These are phyloP conservation scores for Tragelaphus oryx DNA, from an alignment of 2,797 vertebrate species.

Conservation along the genomic window DNA sequence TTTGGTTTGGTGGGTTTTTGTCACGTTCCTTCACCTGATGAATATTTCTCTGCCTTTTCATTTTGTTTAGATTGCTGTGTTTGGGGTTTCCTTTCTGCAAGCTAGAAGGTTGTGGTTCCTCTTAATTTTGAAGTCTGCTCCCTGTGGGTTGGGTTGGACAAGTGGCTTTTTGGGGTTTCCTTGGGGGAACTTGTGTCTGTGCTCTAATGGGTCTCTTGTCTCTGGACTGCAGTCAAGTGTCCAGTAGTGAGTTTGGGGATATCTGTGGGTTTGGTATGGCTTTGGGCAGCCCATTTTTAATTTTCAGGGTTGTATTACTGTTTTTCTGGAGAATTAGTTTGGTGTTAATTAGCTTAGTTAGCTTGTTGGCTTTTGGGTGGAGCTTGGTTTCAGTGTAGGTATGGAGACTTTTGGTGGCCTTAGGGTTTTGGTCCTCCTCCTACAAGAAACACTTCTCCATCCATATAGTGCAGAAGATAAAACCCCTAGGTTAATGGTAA, in stretches of 20 bases:
- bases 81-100: neutral
- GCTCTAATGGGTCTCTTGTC: neutral
- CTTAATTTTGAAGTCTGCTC: neutral
- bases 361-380: neutral
- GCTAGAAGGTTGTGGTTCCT: neutral
- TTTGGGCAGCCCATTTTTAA: neutral
- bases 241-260: neutral
- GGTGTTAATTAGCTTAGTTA: neutral
- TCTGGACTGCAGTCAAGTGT: neutral
- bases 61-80: neutral
- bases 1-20: neutral
- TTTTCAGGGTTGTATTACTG: neutral
- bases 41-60: neutral
- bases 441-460: neutral
- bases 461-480: neutral
- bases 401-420: neutral
- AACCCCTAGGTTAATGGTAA: neutral
- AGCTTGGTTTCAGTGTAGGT: neutral
- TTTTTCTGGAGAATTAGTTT: neutral
- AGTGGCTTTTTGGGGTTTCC: neutral
- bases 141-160: neutral
- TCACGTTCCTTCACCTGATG: neutral
- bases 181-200: neutral
- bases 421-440: neutral
- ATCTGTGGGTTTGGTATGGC: neutral